Base-by-base conservation (phyloP, 1,140 invertebrate species). In the Trichomalopsis sarcophagae region DNA sequence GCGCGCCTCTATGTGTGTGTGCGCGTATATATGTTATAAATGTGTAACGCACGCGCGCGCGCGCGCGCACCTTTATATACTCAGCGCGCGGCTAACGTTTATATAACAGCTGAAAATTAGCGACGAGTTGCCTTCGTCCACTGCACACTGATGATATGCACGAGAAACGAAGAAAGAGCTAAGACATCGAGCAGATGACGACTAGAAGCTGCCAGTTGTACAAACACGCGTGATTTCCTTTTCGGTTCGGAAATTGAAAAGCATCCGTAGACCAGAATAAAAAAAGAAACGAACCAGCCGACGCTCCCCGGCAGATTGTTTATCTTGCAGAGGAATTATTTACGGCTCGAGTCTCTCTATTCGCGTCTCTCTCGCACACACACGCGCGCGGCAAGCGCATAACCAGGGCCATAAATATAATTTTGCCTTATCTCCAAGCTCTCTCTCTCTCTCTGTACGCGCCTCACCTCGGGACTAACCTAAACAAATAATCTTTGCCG, bases 31-130 rank as follows among this genome's bases (percentile, higher is more conserved):
- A 10, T 50, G 21, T 62, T 44, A 91, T 73, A 73, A 69, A 55
- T 85, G 21, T 44, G 77, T 84, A 74, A 84, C 47, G 33, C 33
- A 23, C 5, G 47, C 27, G 3, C 23, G 62, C 68, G 30, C 84
- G 55, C 81, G 62, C 68, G 30, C 84, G 55, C 81, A 17, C 78
- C 84, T 73, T 85, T 81, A 92, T 92, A 92, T 89, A 90, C 87
- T 89, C 89, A 90, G 5, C 21, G 1, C n/a, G 5, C n/a, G 17
- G 17, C 11, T 50, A 17, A 17, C 13, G 14, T 47, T 13, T 14
- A 55, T 55, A 55, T 55, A 62, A 62, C 4, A 62, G 21, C 4
- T 62, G 17, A 62, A 33, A 84, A 79, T 84, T 79, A 80, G 44
- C 62, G 55, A 62, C 55, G 33, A 73, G 44, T 69, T 84, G 2